phyloP scores from a whole-genome alignment of 2,113 vertebrate genomes.

The Heloderma charlesbogerti region DNA sequence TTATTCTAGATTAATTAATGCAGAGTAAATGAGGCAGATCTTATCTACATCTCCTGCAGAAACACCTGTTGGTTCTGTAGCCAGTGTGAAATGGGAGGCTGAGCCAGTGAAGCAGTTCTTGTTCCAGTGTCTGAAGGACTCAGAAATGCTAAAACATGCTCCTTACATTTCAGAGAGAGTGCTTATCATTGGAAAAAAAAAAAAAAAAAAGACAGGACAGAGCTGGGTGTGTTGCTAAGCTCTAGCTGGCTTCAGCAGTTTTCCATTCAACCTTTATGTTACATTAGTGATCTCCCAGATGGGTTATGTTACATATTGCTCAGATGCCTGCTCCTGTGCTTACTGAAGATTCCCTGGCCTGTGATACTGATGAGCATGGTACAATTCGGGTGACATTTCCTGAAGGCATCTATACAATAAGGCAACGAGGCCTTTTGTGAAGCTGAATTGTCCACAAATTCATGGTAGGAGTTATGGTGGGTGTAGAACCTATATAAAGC shows the following conservation, averaged over 20 bases:
- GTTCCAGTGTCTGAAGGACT: background rate
- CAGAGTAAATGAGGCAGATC: background rate
- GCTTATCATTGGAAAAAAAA: background rate
- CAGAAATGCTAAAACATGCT: background rate
- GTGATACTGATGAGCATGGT: background rate
- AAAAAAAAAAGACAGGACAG: background rate
- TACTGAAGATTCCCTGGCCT: background rate
- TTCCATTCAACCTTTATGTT: conserved; percentile 2
- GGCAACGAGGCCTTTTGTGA: background rate
- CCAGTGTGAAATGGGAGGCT: background rate
- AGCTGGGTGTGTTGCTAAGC: background rate
- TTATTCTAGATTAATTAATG: background rate
- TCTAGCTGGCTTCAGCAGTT: background rate
- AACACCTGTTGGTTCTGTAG: background rate
- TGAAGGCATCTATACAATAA: too few species aligned
- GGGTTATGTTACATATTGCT: background rate
- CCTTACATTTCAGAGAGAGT: background rate
- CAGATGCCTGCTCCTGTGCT: background rate
- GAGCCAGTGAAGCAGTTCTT: background rate
- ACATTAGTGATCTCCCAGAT: background rate
- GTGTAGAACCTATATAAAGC: background rate
- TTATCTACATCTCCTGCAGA: background rate
- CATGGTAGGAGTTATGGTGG: background rate
- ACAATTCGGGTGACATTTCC: background rate
- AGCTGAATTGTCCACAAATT: background rate